phyloP scores from a whole-genome alignment of 2,113 vertebrate species.

The Sus scrofa region T2T-Sscrofa CM000819.6:75980501-75981000 shows the following conservation, averaged over 20 bases:
- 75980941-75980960: not conserved
- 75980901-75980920: not conserved
- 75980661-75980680: not conserved
- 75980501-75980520: too few species aligned
- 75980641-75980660: not conserved
- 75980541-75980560: not conserved
- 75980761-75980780: not conserved
- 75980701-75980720: not conserved
- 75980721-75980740: not conserved
- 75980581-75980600: not conserved
- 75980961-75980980: not conserved
- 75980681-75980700: not conserved
- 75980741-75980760: not conserved
- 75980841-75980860: not conserved
- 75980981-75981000: too few species aligned
- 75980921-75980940: not conserved
- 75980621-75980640: not conserved
- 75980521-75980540: too few species aligned
- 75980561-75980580: not conserved
- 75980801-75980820: not conserved
- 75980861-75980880: conserved; percentile 19
- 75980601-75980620: not conserved
- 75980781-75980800: not conserved
- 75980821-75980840: not conserved
- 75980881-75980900: conserved; percentile 5